A percentile compares a stretch with the other conserved stretches of the same genome.
These are phyloP conservation scores for Plectropomus leopardus DNA, from an alignment of 2,113 vertebrate species.

Conservation along the genomic window DNA sequence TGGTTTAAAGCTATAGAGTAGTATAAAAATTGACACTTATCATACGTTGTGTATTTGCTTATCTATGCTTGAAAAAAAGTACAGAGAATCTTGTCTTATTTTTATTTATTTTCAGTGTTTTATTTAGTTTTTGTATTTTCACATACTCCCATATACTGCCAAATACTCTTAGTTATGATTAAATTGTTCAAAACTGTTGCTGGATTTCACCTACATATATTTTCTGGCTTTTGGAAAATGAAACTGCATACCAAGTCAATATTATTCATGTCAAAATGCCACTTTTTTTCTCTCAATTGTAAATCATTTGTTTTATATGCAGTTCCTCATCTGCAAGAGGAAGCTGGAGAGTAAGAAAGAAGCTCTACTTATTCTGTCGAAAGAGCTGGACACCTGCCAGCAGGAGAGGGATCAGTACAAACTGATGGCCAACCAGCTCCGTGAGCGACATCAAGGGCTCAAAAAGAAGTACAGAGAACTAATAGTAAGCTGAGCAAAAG, in stretches of 20 bases:
- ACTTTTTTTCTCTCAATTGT: neutral
- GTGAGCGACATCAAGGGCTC: conserved; percentile 93
- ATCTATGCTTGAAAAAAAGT: too few species aligned
- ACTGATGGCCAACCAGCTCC: conserved; percentile 97
- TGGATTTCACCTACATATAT: too few species aligned
- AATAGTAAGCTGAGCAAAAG: conserved; percentile 84
- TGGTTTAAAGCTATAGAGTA: too few species aligned
- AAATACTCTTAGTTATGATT: too few species aligned
- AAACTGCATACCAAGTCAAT: too few species aligned
- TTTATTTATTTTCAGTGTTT: too few species aligned
- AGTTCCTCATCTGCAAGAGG: conserved; percentile 95
- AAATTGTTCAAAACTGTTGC: too few species aligned
- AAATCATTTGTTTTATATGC: conserved; percentile 1
- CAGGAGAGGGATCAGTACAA: conserved; percentile 98
- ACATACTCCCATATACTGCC: too few species aligned
- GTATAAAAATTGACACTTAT: too few species aligned
- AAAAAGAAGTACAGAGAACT: conserved; percentile 97
- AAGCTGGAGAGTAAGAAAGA: conserved; percentile 98
- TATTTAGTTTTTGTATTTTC: too few species aligned
- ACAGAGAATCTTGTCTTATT: too few species aligned
- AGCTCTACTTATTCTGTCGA: conserved; percentile 95
- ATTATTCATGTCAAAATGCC: neutral
- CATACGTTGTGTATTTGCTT: too few species aligned
- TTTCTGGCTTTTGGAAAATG: neutral
- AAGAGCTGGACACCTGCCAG: conserved; percentile 96